Evolutionary conservation across 1,140 invertebrate genomes (phyloP).

Genomic region (Lutraria rhynchaena): DNA sequence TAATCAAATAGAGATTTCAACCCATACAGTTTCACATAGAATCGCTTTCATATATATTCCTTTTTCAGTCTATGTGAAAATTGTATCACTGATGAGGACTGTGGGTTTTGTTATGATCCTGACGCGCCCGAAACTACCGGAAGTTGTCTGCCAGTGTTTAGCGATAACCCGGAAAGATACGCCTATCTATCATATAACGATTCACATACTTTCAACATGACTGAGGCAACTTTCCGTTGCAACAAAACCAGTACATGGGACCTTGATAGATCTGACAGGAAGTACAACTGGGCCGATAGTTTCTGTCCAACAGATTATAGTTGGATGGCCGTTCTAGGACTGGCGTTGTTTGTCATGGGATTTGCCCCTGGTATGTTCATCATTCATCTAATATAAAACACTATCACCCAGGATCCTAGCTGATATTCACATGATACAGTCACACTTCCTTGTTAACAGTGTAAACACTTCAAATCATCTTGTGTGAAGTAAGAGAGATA

Average conservation of each 20-base stretch:
- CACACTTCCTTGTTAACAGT: too few relatives aligned
- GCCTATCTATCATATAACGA: conserved; percentile 51
- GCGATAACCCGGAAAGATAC: conserved; percentile 66
- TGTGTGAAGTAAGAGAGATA: too few relatives aligned
- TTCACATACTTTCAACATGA: conserved; percentile 16
- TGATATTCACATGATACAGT: too few relatives aligned
- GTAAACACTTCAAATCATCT: too few relatives aligned
- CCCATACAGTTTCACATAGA: too few relatives aligned
- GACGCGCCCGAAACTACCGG: conserved; percentile 36
- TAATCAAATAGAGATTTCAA: too few relatives aligned
- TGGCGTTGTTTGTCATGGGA: conserved; percentile 83
- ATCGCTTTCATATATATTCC: too few relatives aligned
- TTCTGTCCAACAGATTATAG: conserved; percentile 84
- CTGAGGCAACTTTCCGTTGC: conserved; percentile 60
- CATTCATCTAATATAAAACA: too few relatives aligned
- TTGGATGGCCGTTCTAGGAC: conserved; percentile 84
- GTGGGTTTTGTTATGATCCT: conserved; percentile 83
- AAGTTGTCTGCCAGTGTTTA: conserved; percentile 69
- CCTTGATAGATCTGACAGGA: conserved; percentile 11
- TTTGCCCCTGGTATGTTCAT: conserved; percentile 83
- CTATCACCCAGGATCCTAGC: too few relatives aligned
- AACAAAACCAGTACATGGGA: conserved; percentile 57
- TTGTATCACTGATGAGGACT: conserved; percentile 79
- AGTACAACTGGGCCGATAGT: conserved; percentile 79
- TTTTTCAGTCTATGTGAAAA: conserved; percentile 79